A percentile compares a stretch with the other conserved stretches of the same genome.
phyloP scores from a whole-genome alignment of 2,888 invertebrate genomes.

The Scaptomyza parva region DNA sequence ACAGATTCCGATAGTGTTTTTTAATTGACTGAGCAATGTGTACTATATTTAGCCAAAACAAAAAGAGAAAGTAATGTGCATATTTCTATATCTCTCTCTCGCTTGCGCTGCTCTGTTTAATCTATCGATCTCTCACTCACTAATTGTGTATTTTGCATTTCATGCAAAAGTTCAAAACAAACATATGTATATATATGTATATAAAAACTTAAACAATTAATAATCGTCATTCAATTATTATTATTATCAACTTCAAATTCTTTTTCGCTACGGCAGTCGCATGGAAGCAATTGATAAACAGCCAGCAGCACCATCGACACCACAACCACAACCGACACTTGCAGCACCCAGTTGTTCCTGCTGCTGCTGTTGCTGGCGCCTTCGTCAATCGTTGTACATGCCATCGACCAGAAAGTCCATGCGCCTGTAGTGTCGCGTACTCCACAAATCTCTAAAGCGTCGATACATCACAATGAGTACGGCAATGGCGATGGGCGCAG shows the following conservation, averaged over 20 bases:
- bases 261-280: constrained; percentile 34
- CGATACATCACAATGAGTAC: constrained; percentile 89
- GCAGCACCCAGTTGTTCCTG: constrained; percentile 17
- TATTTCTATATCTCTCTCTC: not conserved
- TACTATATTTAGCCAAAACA: constrained; percentile 41
- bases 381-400: constrained; percentile 92
- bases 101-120: not conserved
- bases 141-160: constrained; percentile 51
- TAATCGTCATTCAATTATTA: constrained; percentile 36
- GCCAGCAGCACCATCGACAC: constrained; percentile 3
- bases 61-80: too few species aligned
- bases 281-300: constrained; percentile 20
- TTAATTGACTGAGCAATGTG: constrained; percentile 61
- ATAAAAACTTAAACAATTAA: constrained; percentile 53
- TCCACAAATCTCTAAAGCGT: constrained; percentile 93
- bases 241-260: constrained; percentile 27
- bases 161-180: constrained; percentile 44
- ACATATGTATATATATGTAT: constrained; percentile 1
- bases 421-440: constrained; percentile 92
- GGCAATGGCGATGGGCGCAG: constrained; percentile 88
- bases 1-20: constrained; percentile 24
- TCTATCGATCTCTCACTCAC: constrained; percentile 9
- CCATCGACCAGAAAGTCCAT: constrained; percentile 96
- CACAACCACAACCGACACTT: constrained; percentile 7
- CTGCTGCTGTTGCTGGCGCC: constrained; percentile 47